These are phyloP conservation scores for Tipula confusa DNA, from an alignment of 2,888 invertebrate genomes.

Conservation along the genomic window DNA sequence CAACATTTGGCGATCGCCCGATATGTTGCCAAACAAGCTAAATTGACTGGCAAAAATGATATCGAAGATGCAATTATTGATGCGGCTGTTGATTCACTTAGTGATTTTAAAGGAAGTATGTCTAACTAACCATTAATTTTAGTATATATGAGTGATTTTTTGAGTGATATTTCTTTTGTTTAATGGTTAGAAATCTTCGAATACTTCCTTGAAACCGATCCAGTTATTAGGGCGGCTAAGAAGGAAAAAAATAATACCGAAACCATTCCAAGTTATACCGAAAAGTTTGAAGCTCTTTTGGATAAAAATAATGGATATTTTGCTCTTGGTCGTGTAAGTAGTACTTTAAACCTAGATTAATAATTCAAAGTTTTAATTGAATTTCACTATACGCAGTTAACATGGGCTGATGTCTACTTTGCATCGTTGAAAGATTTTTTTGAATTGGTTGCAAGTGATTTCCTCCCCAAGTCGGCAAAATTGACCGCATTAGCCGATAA, in stretches of 20 bases:
- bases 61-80: slow-evolving; percentile 55
- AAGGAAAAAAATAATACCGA: neutral
- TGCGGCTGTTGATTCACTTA: slow-evolving; percentile 52
- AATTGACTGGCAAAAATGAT: slow-evolving; percentile 50
- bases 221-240: neutral
- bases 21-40: slow-evolving; percentile 52
- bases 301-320: neutral
- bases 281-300: neutral
- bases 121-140: neutral
- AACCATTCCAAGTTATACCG: neutral
- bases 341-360: no score
- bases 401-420: slow-evolving; percentile 3
- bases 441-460: neutral
- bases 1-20: slow-evolving; percentile 54
- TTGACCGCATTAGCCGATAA: neutral
- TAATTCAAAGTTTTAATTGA: no score
- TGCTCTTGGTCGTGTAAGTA: neutral
- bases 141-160: neutral
- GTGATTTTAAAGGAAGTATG: slow-evolving; percentile 52
- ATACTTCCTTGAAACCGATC: neutral
- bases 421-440: neutral
- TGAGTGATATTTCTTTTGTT: no score
- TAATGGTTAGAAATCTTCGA: neutral
- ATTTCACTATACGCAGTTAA: no score
- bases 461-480: neutral